These are phyloP conservation scores for Megalopta genalis DNA, from an alignment of 1,140 invertebrate genomes.

Conservation along the genomic window DNA sequence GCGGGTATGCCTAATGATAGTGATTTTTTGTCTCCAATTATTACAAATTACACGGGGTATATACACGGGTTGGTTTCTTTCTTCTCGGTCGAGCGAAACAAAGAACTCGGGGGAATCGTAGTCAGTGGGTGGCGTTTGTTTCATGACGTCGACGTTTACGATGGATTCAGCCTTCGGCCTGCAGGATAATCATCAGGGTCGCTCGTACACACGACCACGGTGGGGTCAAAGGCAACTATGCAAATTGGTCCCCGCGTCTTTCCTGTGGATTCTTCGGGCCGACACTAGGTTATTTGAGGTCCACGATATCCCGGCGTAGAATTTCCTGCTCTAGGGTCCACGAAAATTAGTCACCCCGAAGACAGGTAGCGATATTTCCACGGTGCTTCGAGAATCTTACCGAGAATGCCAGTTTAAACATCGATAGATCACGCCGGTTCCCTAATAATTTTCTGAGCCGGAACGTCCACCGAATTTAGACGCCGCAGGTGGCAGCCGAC, in stretches of 20 bases:
- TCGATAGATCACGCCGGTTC: background rate
- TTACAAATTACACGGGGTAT: slow-evolving; percentile 19
- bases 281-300: slow-evolving; percentile 3
- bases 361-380: slow-evolving; percentile 27
- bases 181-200: slow-evolving; percentile 48
- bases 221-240: slow-evolving; percentile 45
- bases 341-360: slow-evolving; percentile 45
- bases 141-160: slow-evolving; percentile 43
- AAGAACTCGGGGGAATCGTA: slow-evolving; percentile 35
- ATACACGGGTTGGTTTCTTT: background rate
- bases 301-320: background rate
- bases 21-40: slow-evolving; percentile 27
- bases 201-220: slow-evolving; percentile 22
- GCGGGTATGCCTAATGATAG: slow-evolving; percentile 3
- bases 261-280: slow-evolving; percentile 3
- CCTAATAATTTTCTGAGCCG: background rate
- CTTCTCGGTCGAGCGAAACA: slow-evolving; percentile 10
- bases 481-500: background rate
- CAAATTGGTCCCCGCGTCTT: slow-evolving; percentile 32
- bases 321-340: slow-evolving; percentile 14
- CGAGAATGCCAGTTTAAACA: background rate
- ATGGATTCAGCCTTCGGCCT: slow-evolving; percentile 41
- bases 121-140: slow-evolving; percentile 29
- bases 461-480: background rate
- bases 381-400: background rate